Conservation (phyloP, 2,113 vertebrate genomes). For the Microcebus ravelobensis region DNA sequence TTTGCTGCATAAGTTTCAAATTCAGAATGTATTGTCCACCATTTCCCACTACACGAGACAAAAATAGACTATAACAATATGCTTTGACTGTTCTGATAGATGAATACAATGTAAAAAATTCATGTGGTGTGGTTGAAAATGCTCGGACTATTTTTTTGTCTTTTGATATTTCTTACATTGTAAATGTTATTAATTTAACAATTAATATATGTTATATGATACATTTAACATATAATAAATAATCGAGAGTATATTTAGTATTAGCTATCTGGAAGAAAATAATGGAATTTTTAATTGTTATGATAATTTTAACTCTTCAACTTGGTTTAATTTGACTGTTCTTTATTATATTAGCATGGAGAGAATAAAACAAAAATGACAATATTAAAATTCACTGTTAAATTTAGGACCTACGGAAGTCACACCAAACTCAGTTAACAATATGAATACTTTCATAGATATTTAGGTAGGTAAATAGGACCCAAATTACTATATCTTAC, state of each 20-base stretch:
- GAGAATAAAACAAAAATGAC: background rate
- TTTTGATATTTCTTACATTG: background rate
- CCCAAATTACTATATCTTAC: background rate
- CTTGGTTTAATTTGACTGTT: background rate
- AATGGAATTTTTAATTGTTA: background rate
- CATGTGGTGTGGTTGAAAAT: background rate
- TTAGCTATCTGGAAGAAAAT: background rate
- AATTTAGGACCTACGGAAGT: background rate
- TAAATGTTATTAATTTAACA: background rate
- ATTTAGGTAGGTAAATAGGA: background rate
- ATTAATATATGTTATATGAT: background rate
- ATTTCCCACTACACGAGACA: background rate
- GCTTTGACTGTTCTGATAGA: background rate
- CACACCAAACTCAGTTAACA: background rate
- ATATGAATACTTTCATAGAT: background rate
- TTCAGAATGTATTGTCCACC: background rate
- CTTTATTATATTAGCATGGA: background rate
- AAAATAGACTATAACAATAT: background rate
- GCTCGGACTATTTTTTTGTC: background rate
- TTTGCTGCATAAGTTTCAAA: conserved; percentile 24
- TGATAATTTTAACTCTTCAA: background rate
- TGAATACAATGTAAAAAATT: background rate
- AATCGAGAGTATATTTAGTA: background rate
- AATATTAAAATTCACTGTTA: background rate
- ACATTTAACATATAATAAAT: background rate